Percentiles rank a stretch among this genome's conserved stretches.
phyloP scores from a whole-genome alignment of 2,888 invertebrate species.

The Nysson spinosus region DNA sequence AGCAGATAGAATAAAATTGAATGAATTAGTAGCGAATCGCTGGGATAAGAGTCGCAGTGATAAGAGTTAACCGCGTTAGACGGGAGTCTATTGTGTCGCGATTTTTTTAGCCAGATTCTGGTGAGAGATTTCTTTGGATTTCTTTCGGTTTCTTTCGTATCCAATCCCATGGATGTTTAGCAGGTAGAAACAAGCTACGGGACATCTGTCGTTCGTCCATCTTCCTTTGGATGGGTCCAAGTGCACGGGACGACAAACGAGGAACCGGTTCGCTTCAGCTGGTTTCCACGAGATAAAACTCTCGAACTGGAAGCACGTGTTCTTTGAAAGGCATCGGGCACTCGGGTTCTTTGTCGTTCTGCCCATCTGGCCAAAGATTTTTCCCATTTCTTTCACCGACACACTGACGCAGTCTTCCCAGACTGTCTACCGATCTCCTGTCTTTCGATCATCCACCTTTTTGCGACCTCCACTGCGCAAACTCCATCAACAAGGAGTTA shows the following conservation, averaged over 20 bases:
- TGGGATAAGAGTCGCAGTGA: too few species aligned
- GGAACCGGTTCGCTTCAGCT: slow-evolving; percentile 55
- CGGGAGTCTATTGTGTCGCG: too few species aligned
- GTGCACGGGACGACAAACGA: slow-evolving; percentile 32
- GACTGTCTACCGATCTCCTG: background rate
- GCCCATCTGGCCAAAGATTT: slow-evolving; percentile 33
- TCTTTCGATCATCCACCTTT: background rate
- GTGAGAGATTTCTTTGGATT: too few species aligned
- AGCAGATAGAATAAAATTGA: too few species aligned
- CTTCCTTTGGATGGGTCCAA: slow-evolving; percentile 29
- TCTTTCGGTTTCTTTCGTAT: too few species aligned
- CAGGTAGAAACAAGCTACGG: slow-evolving; percentile 34
- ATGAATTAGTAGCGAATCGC: too few species aligned
- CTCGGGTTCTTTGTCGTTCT: slow-evolving; percentile 29
- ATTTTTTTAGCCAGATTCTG: too few species aligned
- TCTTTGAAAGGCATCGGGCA: slow-evolving; percentile 19
- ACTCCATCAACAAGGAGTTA: background rate
- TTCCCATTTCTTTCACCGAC: slow-evolving; percentile 15
- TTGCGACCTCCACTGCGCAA: background rate
- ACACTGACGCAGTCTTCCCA: slow-evolving; percentile 6
- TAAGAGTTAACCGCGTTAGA: too few species aligned
- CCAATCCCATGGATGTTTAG: background rate
- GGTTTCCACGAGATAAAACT: slow-evolving; percentile 44
- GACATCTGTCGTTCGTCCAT: slow-evolving; percentile 44
- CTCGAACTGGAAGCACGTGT: slow-evolving; percentile 40